Base-by-base conservation (phyloP, 2,113 vertebrate genomes). In the Zapornia atra region DNA sequence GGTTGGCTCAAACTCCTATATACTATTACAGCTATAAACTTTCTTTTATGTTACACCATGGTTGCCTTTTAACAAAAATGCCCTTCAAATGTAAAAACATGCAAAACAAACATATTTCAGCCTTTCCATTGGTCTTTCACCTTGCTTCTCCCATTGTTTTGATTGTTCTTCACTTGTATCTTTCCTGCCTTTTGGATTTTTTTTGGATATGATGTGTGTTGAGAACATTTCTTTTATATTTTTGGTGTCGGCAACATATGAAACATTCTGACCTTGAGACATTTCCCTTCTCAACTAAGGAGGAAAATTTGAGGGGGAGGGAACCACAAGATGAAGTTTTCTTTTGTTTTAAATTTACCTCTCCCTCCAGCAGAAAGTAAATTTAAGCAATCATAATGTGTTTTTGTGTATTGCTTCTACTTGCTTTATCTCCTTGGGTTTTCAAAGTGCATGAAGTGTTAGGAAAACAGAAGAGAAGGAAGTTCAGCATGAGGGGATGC, bases 21-120 rank as follows among this genome's bases (percentile, higher is more conserved):
- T 91, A 48, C 83, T 95, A 34, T 95, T 95, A 92, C 86, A 94
- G 81, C 83, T 91, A 89, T 96, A 95, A 96, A 94, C 86, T 89
- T 92, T 64, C 80, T 94, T 95, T 94, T 86, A 82, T 96, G 73
- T 84, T 89, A 85, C 1, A 1, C 72, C 93, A 17, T 88, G 59
- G 63, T 88, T 92, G 56, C 14, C 38, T 92, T 77, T 85, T 79
- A 96, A 91, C 57, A 85, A 68, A 91, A 89, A 95, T 53, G 33
- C 76, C 86, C 95, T 94, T 97, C 48, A 69, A 96, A 86, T 96
- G 48, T 82, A 69, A 78, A 90, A 96, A 78, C 36, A 69, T 61
- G 40, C n/a, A 89, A 89, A 89, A 26, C 65, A 94, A 96, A 94
- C 65, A 57, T 31, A 77, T 84, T 94, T 94, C 61, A 84, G 29